Evolutionary conservation across 2,888 invertebrate species (phyloP).

Genomic region (Tiphia femorata): DNA sequence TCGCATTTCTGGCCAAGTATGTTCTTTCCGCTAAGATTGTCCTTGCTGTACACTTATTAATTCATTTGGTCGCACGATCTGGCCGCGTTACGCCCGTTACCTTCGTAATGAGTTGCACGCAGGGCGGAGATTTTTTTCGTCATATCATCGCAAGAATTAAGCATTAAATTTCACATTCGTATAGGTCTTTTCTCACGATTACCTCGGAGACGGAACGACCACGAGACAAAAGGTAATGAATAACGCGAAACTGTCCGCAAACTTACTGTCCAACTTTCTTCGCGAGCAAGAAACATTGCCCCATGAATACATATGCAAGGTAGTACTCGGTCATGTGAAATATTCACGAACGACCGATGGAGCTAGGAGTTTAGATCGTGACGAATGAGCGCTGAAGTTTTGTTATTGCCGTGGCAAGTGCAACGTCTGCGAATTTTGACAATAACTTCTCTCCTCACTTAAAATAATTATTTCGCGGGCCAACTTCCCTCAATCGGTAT

Average conservation of each 20-base stretch:
- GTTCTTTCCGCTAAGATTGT: too few relatives aligned
- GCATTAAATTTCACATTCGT: background rate
- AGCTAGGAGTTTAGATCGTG: slow-evolving; percentile 22
- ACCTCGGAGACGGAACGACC: slow-evolving; percentile 15
- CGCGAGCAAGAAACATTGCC: slow-evolving; percentile 30
- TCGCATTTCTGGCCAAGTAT: too few relatives aligned
- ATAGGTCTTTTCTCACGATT: slow-evolving; percentile 14
- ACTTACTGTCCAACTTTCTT: slow-evolving; percentile 31
- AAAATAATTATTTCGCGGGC: too few relatives aligned
- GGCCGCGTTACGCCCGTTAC: too few relatives aligned
- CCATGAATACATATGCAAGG: slow-evolving; percentile 26
- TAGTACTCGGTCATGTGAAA: slow-evolving; percentile 17
- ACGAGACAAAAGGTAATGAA: slow-evolving; percentile 29
- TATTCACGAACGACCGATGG: slow-evolving; percentile 18
- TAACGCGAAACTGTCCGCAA: slow-evolving; percentile 27
- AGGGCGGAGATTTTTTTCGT: too few relatives aligned
- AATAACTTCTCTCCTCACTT: too few relatives aligned
- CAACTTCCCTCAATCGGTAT: too few relatives aligned
- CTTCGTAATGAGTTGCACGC: too few relatives aligned
- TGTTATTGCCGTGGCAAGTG: background rate
- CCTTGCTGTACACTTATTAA: too few relatives aligned
- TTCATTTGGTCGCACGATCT: too few relatives aligned
- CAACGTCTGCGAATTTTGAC: too few relatives aligned
- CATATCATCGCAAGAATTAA: background rate
- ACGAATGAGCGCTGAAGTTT: slow-evolving; percentile 17